Evolutionary conservation across 2,888 invertebrate genomes (phyloP).

Genomic region (Nephrocerus scutellatus): DNA sequence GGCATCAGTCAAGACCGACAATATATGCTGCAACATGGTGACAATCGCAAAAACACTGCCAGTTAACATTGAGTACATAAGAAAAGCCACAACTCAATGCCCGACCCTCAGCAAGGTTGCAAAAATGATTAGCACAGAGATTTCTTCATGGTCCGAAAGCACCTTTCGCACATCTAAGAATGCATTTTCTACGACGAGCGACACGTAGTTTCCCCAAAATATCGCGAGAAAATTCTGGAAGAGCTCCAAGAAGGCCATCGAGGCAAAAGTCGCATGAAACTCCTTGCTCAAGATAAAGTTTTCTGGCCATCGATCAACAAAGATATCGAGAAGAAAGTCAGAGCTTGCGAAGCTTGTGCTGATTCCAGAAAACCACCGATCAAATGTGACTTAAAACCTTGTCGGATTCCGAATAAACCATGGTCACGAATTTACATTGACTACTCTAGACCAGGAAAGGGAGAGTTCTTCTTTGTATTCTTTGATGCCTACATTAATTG

Average conservation of each 20-base stretch:
- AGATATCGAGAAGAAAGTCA: neutral
- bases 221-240: neutral
- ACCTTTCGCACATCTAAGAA: neutral
- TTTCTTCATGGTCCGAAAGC: neutral
- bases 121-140: no score
- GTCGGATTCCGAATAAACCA: neutral
- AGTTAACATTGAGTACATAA: no score
- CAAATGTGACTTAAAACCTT: neutral
- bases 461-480: neutral
- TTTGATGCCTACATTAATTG: neutral
- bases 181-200: neutral
- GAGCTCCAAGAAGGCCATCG: neutral
- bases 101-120: no score
- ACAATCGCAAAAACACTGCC: neutral
- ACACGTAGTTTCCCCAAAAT: neutral
- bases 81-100: no score
- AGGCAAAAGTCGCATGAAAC: neutral
- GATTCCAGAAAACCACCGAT: neutral
- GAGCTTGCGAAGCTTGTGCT: neutral
- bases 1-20: neutral
- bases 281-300: neutral
- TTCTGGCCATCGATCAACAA: neutral
- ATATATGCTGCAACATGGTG: no score
- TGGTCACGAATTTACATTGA: no score
- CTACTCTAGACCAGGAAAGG: neutral